Base-by-base conservation (phyloP, 2,888 invertebrate genomes). In the Monochamus alternatus region DNA sequence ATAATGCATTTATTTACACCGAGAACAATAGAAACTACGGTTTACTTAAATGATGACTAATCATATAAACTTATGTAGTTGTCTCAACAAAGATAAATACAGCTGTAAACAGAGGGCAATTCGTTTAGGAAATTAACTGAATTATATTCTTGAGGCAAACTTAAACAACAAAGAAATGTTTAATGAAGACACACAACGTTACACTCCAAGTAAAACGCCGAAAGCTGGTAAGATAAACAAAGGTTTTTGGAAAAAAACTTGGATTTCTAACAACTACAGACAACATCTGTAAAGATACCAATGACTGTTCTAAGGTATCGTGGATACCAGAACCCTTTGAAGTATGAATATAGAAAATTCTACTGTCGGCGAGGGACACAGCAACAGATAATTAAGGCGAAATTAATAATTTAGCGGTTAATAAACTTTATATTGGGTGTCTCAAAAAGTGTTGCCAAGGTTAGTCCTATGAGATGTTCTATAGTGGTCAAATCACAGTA, bases 341-440 rank as follows among this genome's bases (percentile, higher is more conserved):
- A 47, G 64, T 64, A 14, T 9, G 31, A 12, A 3, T 14, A 59
- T 8, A 44, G 7, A 14, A 5, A 38, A 62, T 22, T n/a, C 14
- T 43, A 9, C 3, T 22, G 8, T 44, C 47, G 44, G 60, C 60
- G 69, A 30, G 5, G 38, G 5, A 38, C 38, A 44, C 47, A 60
- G 47, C 30, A 60, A 47, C 51, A 59, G 14, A 59, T 60, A 51
- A 31, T 69, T 60, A 44, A 30, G 59, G 43, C 5, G 5, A 55
- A 55, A 55, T 55, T 14, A 47, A 60, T 60, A 69, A 47, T 69
- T 60, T 7, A n/a, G n/a, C 10, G 68, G 68, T 67, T 67, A 58
- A 32, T n/a, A 38, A 31, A 38, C 38, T 55, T 67, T 38, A 38
- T 38, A 38, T 5, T 38, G 38, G 3, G 3, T 38, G 38, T 38